phyloP scores from a whole-genome alignment of 2,888 invertebrate genomes.

The Caradrina clavipalpis region DNA sequence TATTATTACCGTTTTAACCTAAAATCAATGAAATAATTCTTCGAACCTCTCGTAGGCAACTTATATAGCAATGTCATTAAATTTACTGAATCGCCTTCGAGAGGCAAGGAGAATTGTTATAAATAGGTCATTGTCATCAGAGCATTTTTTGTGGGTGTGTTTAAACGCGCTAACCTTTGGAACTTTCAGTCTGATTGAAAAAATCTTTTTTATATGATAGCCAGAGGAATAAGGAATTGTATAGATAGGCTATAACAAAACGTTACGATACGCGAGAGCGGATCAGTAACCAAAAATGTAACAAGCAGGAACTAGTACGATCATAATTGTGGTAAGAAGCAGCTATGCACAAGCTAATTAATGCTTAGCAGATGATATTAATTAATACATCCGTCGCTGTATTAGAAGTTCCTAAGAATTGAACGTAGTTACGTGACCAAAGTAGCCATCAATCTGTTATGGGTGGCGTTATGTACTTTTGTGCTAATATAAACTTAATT shows the following conservation, averaged over 20 bases:
- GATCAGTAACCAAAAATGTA: too few species aligned
- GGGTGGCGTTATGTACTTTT: background rate
- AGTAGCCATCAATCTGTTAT: background rate
- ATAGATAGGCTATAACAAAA: too few species aligned
- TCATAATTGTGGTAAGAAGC: background rate
- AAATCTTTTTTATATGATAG: too few species aligned
- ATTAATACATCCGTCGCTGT: slow-evolving; percentile 28
- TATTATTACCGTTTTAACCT: background rate
- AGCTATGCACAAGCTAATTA: slow-evolving; percentile 12
- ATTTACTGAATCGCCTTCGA: too few species aligned
- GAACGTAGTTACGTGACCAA: slow-evolving; percentile 6
- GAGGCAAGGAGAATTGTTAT: too few species aligned
- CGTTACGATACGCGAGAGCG: too few species aligned
- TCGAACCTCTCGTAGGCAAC: background rate
- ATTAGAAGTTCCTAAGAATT: slow-evolving; percentile 3
- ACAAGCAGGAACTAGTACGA: background rate
- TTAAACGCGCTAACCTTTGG: too few species aligned
- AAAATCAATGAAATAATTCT: background rate
- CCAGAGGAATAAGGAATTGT: too few species aligned
- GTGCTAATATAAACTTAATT: background rate
- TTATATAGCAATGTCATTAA: too few species aligned
- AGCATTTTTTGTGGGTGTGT: too few species aligned
- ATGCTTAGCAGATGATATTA: slow-evolving; percentile 31
- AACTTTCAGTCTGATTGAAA: too few species aligned
- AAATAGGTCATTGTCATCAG: too few species aligned